These are phyloP conservation scores for Zaprionus kolodkinae DNA, from an alignment of 1,140 invertebrate species.

Conservation along the genomic window DNA sequence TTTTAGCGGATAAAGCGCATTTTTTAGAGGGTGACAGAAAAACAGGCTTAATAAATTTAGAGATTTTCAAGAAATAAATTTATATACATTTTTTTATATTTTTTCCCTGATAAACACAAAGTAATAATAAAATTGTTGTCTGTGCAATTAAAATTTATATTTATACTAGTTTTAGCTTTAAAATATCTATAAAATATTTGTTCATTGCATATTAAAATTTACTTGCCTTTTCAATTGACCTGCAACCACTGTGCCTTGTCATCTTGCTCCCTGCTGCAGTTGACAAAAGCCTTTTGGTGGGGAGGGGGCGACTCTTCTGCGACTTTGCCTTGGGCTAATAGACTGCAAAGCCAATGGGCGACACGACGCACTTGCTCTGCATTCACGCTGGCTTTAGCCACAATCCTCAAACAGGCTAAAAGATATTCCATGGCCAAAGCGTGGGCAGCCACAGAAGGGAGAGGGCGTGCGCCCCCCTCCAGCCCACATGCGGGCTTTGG, in stretches of 20 bases:
- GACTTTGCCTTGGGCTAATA: slow-evolving; percentile 48
- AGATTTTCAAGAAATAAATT: not conserved
- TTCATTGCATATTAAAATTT: not conserved
- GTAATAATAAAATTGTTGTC: not conserved
- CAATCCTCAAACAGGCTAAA: slow-evolving; percentile 7
- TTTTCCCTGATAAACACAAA: too few relatives aligned
- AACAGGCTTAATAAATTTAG: not conserved
- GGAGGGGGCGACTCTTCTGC: slow-evolving; percentile 1
- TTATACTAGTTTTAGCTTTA: too few relatives aligned
- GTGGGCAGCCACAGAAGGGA: slow-evolving; percentile 8
- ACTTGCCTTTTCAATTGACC: not conserved
- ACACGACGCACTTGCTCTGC: slow-evolving; percentile 42
- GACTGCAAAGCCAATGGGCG: slow-evolving; percentile 27
- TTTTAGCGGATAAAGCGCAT: not conserved
- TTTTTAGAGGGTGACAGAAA: not conserved
- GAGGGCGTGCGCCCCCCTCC: not conserved
- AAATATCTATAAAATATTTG: too few relatives aligned
- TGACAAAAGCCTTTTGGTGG: slow-evolving; percentile 47
- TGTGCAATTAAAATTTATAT: too few relatives aligned
- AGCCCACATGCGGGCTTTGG: slow-evolving; percentile 40
- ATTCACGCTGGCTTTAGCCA: slow-evolving; percentile 4
- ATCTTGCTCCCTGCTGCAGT: not conserved
- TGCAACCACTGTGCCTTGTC: slow-evolving; percentile 4
- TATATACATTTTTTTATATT: not conserved
- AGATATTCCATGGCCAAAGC: slow-evolving; percentile 47